Conservation (phyloP, 2,888 invertebrate genomes). For the Pteria penguin region DNA sequence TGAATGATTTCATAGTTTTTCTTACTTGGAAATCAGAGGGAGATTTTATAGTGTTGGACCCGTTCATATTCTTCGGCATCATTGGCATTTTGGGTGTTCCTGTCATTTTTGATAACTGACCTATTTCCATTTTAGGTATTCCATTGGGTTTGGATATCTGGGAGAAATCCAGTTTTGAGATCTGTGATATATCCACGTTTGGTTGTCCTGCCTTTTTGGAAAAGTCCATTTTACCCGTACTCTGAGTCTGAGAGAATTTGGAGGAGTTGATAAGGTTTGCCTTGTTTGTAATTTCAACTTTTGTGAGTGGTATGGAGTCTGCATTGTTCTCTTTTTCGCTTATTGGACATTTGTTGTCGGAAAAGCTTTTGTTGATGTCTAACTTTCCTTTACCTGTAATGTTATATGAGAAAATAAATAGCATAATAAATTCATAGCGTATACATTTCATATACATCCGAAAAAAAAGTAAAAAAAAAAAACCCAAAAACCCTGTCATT, state of each 20-base stretch:
- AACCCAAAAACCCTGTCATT: no score
- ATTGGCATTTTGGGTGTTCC: slow-evolving; percentile 33
- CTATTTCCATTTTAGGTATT: not conserved
- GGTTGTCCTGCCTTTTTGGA: not conserved
- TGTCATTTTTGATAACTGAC: slow-evolving; percentile 13
- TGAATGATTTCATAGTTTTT: slow-evolving; percentile 2
- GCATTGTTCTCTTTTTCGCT: not conserved
- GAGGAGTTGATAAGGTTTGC: not conserved
- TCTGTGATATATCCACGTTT: slow-evolving; percentile 4
- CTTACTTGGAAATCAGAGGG: no score
- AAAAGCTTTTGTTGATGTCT: slow-evolving; percentile 40
- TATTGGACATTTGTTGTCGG: slow-evolving; percentile 30
- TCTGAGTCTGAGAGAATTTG: not conserved
- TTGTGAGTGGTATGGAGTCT: not conserved
- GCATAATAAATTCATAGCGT: no score
- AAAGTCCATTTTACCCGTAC: not conserved
- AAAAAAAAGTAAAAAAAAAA: no score
- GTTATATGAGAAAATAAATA: no score
- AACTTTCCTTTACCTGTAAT: slow-evolving; percentile 38
- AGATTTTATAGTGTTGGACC: slow-evolving; percentile 11
- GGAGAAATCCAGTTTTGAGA: not conserved
- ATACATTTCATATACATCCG: no score
- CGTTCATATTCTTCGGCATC: slow-evolving; percentile 22
- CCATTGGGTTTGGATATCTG: not conserved
- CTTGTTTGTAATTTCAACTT: slow-evolving; percentile 19